These are phyloP conservation scores for Sipha maydis DNA, from an alignment of 2,888 invertebrate genomes.

Conservation along the genomic window DNA sequence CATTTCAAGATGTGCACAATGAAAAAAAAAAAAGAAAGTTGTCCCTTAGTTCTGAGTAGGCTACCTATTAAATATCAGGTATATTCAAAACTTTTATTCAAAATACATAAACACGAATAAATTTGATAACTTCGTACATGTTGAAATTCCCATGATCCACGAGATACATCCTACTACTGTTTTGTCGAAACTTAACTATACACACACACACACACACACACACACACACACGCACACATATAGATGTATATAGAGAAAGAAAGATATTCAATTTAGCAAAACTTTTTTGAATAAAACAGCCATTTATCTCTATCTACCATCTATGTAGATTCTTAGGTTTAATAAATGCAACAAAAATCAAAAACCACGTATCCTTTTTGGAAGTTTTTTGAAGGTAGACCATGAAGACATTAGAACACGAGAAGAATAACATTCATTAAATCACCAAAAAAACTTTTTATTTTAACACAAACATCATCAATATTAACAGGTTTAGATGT, in stretches of 20 bases:
- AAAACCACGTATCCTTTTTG: not conserved
- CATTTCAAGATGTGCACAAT: not conserved
- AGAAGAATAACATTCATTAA: not conserved
- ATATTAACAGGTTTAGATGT: not conserved
- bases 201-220: too few species aligned
- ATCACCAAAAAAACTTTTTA: not conserved
- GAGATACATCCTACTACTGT: not conserved
- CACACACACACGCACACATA: not conserved
- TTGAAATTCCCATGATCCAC: not conserved
- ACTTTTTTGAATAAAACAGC: not conserved
- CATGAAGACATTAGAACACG: not conserved
- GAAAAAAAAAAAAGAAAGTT: not conserved
- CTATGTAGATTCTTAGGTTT: not conserved
- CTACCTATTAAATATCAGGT: not conserved
- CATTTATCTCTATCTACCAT: not conserved
- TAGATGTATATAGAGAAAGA: not conserved
- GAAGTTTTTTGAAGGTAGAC: not conserved
- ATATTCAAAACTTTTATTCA: not conserved
- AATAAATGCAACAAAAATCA: not conserved
- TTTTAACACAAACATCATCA: not conserved
- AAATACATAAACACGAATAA: not conserved
- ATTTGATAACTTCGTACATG: not conserved
- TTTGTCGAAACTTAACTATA: not conserved
- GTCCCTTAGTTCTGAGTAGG: not conserved
- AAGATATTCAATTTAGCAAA: not conserved